Evolutionary conservation across 2,113 vertebrate species (phyloP), one percentile per base, ranked within the genome.

Genomic region (Phainopepla nitens): DNA sequence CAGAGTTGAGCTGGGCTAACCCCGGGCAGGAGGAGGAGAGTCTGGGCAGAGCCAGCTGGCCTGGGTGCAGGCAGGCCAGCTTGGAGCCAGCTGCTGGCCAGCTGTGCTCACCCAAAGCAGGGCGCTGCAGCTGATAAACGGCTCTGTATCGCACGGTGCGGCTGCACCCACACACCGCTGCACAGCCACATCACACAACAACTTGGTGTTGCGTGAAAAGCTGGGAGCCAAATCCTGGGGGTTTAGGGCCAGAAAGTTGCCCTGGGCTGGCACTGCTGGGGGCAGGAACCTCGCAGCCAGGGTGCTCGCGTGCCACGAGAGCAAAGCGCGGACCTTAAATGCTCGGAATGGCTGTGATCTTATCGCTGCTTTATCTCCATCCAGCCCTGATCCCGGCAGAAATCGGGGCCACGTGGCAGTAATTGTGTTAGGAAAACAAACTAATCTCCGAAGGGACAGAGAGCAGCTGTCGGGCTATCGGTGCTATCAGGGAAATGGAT

Each of bases 371-470:
- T 94, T 97, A 91, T 95, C 95, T 94, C 69, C 89, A 78, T 72
- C 50, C 93, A 90, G 94, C 81, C 91, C 50, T 39, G 93, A 94
- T 89, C 79, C 93, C 31, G 3, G 69, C 89, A 89, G 53, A 94
- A 87, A 91, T 87, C 68, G 27, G 82, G 81, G 94, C 95, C 96
- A 97, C 94, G 90, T 96, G 97, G 97, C 96, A 70, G 92, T 94
- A 96, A 97, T 94, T 96, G 96, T 76, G 89, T 93, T 96, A 97
- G 93, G 84, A 97, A 97, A 97, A 97, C 96, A 97, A 97, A 97
- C 94, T 91, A 93, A 95, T 95, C 96, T 97, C 95, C 13, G 3
- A 69, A 91, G 96, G 95, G 96, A 97, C 90, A 90, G 71, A 88
- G 92, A 91, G 90, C 96, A 94, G 94, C 95, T 97, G 96, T 84